Evolutionary conservation across 2,797 vertebrate genomes (phyloP).

Genomic region (Nyctalus aviator): DNA sequence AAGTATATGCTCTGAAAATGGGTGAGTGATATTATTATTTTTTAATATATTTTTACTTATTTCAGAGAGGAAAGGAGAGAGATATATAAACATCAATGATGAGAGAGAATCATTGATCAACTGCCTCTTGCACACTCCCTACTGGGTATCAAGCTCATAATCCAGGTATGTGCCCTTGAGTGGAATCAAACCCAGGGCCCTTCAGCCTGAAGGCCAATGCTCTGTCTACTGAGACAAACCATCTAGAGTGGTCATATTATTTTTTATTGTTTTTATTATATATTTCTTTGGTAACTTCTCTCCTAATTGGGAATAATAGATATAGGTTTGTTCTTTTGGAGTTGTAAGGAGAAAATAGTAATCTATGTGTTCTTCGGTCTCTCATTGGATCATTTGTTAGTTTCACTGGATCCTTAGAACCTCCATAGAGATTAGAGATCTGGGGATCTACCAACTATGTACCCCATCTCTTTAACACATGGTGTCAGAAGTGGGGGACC

Average conservation of each 20-base stretch:
- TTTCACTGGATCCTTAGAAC: background rate
- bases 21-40: background rate
- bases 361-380: background rate
- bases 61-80: no score
- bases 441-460: background rate
- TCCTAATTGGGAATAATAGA: background rate
- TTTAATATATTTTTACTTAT: no score
- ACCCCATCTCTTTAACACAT: background rate
- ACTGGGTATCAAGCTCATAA: no score
- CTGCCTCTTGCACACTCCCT: no score
- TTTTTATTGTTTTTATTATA: constrained; percentile 7
- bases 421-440: background rate
- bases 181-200: no score
- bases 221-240: no score
- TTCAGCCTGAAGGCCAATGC: no score
- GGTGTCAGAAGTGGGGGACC: background rate
- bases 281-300: constrained; percentile 14
- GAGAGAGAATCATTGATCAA: no score
- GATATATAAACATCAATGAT: no score
- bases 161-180: no score
- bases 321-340: background rate
- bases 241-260: background rate
- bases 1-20: background rate
- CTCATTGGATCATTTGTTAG: background rate
- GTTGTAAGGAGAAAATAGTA: background rate